A percentile compares a stretch with the other conserved stretches of the same genome.
These are phyloP conservation scores for Malthinus seriepunctatus DNA, from an alignment of 2,888 invertebrate genomes.

Conservation along the genomic window DNA sequence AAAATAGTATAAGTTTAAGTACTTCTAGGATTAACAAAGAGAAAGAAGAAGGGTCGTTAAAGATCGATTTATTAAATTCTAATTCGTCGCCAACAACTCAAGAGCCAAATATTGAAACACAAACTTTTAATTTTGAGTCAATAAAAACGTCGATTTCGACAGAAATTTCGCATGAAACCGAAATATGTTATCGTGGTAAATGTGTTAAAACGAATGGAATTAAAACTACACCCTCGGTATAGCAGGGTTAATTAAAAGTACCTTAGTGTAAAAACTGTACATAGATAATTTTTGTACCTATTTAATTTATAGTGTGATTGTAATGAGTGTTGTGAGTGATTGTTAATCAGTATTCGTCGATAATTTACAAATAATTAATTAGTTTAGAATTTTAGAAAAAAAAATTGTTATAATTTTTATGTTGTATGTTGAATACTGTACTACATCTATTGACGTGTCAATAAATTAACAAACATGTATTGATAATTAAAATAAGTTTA, in stretches of 20 bases:
- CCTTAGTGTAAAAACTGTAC: slow-evolving; percentile 22
- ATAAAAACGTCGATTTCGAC: slow-evolving; percentile 79
- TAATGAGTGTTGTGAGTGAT: slow-evolving; percentile 27
- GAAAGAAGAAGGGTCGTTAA: not conserved
- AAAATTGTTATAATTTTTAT: no score
- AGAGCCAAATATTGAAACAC: slow-evolving; percentile 36
- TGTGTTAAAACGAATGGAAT: slow-evolving; percentile 68
- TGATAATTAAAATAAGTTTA: no score
- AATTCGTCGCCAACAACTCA: not conserved
- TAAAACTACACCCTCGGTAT: slow-evolving; percentile 32
- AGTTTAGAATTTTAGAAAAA: no score
- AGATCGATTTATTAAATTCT: not conserved
- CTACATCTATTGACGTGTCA: no score
- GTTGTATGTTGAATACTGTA: no score
- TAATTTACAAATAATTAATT: no score
- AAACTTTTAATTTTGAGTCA: slow-evolving; percentile 59
- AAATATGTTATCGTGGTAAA: slow-evolving; percentile 84
- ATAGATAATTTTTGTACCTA: slow-evolving; percentile 17
- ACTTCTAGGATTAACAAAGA: not conserved
- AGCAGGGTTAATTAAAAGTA: slow-evolving; percentile 4
- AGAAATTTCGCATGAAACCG: slow-evolving; percentile 82
- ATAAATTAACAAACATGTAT: no score
- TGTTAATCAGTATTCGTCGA: slow-evolving; percentile 1
- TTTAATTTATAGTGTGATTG: slow-evolving; percentile 25
- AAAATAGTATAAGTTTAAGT: not conserved